These are phyloP conservation scores for Amphiura filiformis DNA, from an alignment of 35 echinoderm and acorn worm genomes.

Conservation along the genomic window DNA sequence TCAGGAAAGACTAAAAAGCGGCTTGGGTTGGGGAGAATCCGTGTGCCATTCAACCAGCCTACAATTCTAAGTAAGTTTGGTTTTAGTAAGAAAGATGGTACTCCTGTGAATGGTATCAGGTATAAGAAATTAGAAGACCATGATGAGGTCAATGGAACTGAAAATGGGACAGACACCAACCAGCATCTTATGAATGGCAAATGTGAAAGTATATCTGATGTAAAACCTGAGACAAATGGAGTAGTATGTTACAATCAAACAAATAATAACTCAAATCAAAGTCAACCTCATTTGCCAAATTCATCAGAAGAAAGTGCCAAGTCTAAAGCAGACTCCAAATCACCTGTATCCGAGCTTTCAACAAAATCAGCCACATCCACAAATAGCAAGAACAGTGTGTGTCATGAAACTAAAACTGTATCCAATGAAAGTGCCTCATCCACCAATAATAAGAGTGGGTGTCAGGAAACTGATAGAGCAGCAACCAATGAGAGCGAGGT, in stretches of 20 bases:
- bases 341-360: too few relatives aligned
- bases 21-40: slow-evolving; percentile 65
- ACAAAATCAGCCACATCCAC: not conserved
- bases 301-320: not conserved
- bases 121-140: not conserved
- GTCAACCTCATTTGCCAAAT: not conserved
- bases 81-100: slow-evolving; percentile 49
- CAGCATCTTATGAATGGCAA: not conserved
- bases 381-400: not conserved
- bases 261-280: not conserved
- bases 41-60: slow-evolving; percentile 49
- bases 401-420: too few relatives aligned
- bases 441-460: too few relatives aligned
- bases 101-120: not conserved
- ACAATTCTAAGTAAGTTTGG: slow-evolving; percentile 49
- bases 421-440: not conserved
- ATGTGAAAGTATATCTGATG: not conserved
- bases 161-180: not conserved
- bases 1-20: slow-evolving; percentile 66
- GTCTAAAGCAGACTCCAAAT: too few relatives aligned
- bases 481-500: slow-evolving; percentile 17
- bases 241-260: not conserved
- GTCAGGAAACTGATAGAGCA: too few relatives aligned
- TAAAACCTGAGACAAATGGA: not conserved
- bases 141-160: not conserved